These are phyloP conservation scores for Tetrapedia diversipes DNA, from an alignment of 2,888 invertebrate genomes.

Conservation along the genomic window DNA sequence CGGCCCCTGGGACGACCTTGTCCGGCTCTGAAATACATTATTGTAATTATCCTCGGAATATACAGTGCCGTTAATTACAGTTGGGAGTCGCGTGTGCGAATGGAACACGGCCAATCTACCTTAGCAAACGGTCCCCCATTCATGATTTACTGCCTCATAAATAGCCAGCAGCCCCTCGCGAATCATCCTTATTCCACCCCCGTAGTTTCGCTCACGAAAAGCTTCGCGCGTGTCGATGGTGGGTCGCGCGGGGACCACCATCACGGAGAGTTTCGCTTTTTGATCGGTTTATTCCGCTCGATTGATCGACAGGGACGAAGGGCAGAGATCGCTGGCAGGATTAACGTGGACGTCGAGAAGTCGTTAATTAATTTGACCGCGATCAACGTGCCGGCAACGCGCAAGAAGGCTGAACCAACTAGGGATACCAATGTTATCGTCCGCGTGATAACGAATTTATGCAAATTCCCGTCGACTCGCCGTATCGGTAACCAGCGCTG, in stretches of 20 bases:
- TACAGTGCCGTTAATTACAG: conserved; percentile 80
- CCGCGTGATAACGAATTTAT: conserved; percentile 26
- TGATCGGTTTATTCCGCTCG: no score
- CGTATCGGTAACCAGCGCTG: background rate
- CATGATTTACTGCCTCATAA: conserved; percentile 80
- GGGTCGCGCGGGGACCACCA: no score
- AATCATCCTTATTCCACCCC: conserved; percentile 32
- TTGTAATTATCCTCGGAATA: conserved; percentile 82
- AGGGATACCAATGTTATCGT: conserved; percentile 29
- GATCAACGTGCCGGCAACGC: conserved; percentile 19
- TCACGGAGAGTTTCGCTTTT: no score
- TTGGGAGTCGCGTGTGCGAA: conserved; percentile 67
- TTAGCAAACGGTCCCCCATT: conserved; percentile 75
- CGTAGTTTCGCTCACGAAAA: conserved; percentile 10
- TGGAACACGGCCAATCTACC: conserved; percentile 80
- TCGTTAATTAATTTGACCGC: conserved; percentile 20
- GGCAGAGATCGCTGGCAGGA: no score
- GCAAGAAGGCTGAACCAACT: conserved; percentile 18
- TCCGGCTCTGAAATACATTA: conserved; percentile 82
- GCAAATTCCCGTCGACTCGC: conserved; percentile 5
- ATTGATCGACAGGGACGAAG: no score
- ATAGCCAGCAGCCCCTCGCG: conserved; percentile 65
- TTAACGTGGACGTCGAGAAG: background rate
- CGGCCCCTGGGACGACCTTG: conserved; percentile 81
- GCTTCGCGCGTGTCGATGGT: background rate